Evolutionary conservation across 2,113 vertebrate species (phyloP).

Genomic region (Microcebus griseorufus): DNA sequence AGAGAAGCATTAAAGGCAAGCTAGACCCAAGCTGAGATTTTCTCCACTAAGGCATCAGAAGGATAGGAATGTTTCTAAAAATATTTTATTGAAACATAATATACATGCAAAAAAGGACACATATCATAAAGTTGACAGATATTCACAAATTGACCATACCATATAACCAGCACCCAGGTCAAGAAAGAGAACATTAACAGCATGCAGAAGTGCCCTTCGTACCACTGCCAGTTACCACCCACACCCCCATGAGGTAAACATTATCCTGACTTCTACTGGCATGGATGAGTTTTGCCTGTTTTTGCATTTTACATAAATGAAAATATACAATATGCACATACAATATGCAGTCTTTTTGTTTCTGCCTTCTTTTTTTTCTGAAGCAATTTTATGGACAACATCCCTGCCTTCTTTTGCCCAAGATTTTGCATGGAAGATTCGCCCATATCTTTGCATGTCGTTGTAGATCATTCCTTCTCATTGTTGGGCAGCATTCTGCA

Average conservation of each 20-base stretch:
- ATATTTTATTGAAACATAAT: conserved; percentile 6
- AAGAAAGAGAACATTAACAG: neutral
- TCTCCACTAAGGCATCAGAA: conserved; percentile 18
- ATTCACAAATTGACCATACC: neutral
- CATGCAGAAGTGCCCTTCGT: neutral
- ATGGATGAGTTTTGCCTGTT: neutral
- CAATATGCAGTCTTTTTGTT: neutral
- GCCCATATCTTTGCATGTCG: neutral
- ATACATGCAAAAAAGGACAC: neutral
- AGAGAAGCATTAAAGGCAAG: neutral
- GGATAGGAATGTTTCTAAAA: neutral
- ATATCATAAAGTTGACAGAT: neutral
- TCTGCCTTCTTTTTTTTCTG: neutral
- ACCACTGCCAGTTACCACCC: neutral
- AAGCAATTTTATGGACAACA: too few relatives aligned
- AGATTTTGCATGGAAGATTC: neutral
- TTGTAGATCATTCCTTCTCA: neutral
- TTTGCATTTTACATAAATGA: neutral
- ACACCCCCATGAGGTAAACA: neutral
- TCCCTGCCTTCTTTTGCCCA: neutral
- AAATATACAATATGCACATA: neutral
- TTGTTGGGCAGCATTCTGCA: neutral
- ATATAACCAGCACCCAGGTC: neutral
- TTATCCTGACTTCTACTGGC: neutral
- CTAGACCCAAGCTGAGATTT: conserved; percentile 25